Evolutionary conservation across 2,797 vertebrate genomes (phyloP).

Genomic region (Macropus fuliginosus): DNA sequence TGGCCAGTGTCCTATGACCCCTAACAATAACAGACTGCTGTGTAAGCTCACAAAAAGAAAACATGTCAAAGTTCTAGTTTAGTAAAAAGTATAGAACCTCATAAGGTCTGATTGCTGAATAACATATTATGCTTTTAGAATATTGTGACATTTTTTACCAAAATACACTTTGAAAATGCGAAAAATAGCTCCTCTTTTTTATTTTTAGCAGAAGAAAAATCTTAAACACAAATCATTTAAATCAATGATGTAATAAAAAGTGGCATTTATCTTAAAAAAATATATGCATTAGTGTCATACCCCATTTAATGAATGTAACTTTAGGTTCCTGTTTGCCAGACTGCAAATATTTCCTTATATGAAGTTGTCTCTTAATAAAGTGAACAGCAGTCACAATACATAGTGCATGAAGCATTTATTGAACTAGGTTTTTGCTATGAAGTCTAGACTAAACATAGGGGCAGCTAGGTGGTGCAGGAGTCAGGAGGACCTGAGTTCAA

Average conservation of each 20-base stretch:
- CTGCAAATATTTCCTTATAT: slow-evolving; percentile 67
- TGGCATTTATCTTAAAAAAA: slow-evolving; percentile 66
- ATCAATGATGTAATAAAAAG: slow-evolving; percentile 41
- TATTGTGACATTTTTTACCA: slow-evolving; percentile 31
- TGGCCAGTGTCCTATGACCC: slow-evolving; percentile 45
- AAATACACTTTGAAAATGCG: slow-evolving; percentile 32
- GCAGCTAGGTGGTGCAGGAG: no score
- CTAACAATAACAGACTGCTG: neutral
- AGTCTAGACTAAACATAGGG: slow-evolving; percentile 53
- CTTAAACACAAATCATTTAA: slow-evolving; percentile 57
- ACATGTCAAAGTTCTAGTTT: neutral
- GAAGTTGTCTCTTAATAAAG: slow-evolving; percentile 67
- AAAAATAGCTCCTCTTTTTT: slow-evolving; percentile 68
- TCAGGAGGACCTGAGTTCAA: no score
- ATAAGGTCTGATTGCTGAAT: slow-evolving; percentile 57
- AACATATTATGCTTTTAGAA: slow-evolving; percentile 56
- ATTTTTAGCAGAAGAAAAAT: slow-evolving; percentile 49
- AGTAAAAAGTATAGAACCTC: slow-evolving; percentile 14
- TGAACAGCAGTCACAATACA: slow-evolving; percentile 51
- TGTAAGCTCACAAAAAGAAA: slow-evolving; percentile 15
- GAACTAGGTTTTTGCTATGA: slow-evolving; percentile 44
- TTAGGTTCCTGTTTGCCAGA: slow-evolving; percentile 57
- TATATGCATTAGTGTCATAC: slow-evolving; percentile 76
- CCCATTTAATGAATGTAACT: slow-evolving; percentile 72
- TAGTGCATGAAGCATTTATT: slow-evolving; percentile 59